These are phyloP conservation scores for Monopis laevigella DNA, from an alignment of 2,888 invertebrate species.

Conservation along the genomic window DNA sequence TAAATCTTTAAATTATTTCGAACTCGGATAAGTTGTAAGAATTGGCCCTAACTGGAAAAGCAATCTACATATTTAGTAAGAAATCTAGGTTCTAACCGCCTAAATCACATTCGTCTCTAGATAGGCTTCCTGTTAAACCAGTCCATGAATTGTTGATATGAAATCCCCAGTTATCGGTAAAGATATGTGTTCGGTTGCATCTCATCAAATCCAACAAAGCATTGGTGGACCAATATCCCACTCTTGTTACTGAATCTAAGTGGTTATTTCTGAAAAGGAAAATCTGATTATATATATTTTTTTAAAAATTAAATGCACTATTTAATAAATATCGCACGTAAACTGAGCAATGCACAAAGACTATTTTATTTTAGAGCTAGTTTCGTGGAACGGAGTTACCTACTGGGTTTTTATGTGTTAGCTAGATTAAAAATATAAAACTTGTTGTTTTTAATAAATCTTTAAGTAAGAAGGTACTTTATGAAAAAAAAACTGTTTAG, in stretches of 20 bases:
- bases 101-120: conserved; percentile 34
- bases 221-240: conserved; percentile 26
- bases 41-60: not conserved
- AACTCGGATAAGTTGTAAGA: not conserved
- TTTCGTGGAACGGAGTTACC: no score
- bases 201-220: conserved; percentile 38
- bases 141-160: conserved; percentile 35
- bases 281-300: not conserved
- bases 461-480: no score
- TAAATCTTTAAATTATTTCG: no score
- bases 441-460: no score
- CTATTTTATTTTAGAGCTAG: not conserved
- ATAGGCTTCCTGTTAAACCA: conserved; percentile 39
- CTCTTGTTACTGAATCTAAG: conserved; percentile 28
- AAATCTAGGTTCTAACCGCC: conserved; percentile 26
- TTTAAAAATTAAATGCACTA: not conserved
- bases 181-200: conserved; percentile 28
- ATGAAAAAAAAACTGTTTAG: no score
- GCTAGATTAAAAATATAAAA: no score
- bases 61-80: not conserved
- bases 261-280: conserved; percentile 27
- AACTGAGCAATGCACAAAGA: not conserved
- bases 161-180: conserved; percentile 40
- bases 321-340: not conserved
- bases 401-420: no score